Conservation (phyloP, 2,888 invertebrate genomes). For the Lasioglossum marginatum region DNA sequence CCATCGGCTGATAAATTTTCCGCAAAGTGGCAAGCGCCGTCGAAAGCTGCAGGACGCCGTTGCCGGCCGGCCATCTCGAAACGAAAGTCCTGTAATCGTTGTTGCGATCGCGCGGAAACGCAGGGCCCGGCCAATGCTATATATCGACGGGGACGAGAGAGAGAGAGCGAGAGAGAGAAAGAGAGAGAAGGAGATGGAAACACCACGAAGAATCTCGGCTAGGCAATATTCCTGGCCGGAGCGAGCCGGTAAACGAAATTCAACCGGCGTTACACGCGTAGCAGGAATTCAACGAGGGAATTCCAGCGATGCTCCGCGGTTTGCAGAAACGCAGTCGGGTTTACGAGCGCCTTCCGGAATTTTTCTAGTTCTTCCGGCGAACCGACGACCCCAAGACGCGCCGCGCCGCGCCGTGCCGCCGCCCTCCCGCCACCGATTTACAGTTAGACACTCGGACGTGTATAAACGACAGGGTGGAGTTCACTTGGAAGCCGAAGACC, state of each 20-base stretch:
- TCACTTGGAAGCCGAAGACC: not conserved
- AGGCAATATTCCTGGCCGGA: slow-evolving; percentile 3
- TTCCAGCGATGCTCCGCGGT: slow-evolving; percentile 50
- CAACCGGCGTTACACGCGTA: slow-evolving; percentile 19
- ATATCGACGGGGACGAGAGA: not conserved
- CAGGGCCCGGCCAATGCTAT: not conserved
- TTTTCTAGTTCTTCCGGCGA: slow-evolving; percentile 65
- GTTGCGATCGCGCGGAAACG: slow-evolving; percentile 17
- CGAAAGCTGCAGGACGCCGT: slow-evolving; percentile 25
- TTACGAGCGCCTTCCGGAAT: slow-evolving; percentile 73
- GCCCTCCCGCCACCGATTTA: slow-evolving; percentile 48
- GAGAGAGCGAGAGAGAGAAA: not conserved
- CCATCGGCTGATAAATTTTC: slow-evolving; percentile 33
- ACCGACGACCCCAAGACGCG: slow-evolving; percentile 32
- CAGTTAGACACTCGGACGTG: slow-evolving; percentile 55
- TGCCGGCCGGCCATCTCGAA: not conserved
- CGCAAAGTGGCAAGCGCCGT: slow-evolving; percentile 35
- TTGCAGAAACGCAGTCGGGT: slow-evolving; percentile 57
- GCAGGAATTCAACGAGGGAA: slow-evolving; percentile 50
- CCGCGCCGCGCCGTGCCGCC: not conserved
- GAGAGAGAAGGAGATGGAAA: not conserved
- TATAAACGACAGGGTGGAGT: slow-evolving; percentile 47
- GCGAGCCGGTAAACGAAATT: slow-evolving; percentile 19
- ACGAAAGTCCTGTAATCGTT: slow-evolving; percentile 19
- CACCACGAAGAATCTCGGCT: slow-evolving; percentile 10